These are phyloP conservation scores for Enteromius afrohamiltoni DNA, from an alignment of 2,797 vertebrate species.

Conservation along the genomic window DNA sequence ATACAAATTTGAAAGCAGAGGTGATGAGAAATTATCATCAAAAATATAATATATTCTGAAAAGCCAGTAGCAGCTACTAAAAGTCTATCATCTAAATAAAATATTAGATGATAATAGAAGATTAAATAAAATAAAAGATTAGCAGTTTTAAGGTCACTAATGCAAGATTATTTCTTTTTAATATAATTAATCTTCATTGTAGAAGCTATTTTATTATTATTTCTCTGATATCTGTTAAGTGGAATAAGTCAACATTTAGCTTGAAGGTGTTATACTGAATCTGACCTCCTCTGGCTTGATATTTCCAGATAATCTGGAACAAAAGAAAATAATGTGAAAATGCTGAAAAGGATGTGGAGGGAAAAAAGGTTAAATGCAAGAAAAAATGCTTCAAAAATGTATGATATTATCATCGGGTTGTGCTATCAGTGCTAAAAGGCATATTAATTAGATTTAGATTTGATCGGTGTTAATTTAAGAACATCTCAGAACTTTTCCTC, in stretches of 20 bases:
- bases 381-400: conserved; percentile 9
- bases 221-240: not conserved
- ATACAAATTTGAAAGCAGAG: not conserved
- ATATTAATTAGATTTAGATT: conserved; percentile 50
- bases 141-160: not conserved
- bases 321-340: conserved; percentile 23
- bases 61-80: not conserved
- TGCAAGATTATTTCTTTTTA: not conserved
- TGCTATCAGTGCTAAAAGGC: conserved; percentile 37
- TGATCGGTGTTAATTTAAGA: conserved; percentile 49
- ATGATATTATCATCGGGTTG: conserved; percentile 5
- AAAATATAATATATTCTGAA: not conserved
- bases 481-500: conserved; percentile 46
- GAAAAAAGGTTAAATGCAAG: conserved; percentile 9
- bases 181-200: not conserved
- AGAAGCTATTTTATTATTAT: not conserved
- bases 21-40: not conserved
- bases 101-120: not conserved
- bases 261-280: conserved; percentile 5
- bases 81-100: not conserved
- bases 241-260: not conserved
- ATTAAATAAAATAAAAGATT: no score
- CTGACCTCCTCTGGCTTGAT: not conserved
- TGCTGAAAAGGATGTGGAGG: not conserved
- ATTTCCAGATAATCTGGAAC: conserved; percentile 9